Evolutionary conservation across 2,113 vertebrate genomes (phyloP).

Genomic region (Natator depressus): DNA sequence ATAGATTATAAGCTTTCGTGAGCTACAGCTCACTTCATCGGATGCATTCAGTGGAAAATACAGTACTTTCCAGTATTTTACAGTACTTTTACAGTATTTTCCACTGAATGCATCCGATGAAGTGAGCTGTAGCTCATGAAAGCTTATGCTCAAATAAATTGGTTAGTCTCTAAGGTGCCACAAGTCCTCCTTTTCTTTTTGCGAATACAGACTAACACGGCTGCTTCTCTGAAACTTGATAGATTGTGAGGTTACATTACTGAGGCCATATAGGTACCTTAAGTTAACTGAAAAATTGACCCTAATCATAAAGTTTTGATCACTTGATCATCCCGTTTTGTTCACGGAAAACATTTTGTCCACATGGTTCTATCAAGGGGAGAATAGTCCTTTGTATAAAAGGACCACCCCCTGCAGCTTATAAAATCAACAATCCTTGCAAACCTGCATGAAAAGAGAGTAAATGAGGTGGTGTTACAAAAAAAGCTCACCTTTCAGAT

Average conservation of each 20-base stretch:
- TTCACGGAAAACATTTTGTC: background rate
- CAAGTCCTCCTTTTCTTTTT: too few relatives aligned
- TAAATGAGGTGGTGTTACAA: background rate
- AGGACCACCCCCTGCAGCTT: background rate
- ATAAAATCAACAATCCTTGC: background rate
- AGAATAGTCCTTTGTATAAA: background rate
- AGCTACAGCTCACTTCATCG: too few relatives aligned
- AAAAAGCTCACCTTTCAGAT: background rate
- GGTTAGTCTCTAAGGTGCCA: too few relatives aligned
- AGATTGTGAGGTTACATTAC: background rate
- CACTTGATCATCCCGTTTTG: rapidly evolving
- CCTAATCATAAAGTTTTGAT: background rate
- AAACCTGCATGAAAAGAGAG: background rate
- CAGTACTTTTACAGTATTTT: too few relatives aligned
- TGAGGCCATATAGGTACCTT: background rate
- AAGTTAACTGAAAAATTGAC: background rate
- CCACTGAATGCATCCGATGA: too few relatives aligned
- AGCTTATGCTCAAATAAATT: too few relatives aligned
- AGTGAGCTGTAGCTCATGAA: too few relatives aligned
- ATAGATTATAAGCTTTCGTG: background rate
- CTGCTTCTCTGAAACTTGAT: background rate
- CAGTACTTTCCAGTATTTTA: too few relatives aligned
- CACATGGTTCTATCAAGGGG: rapidly evolving
- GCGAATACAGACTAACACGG: too few relatives aligned
- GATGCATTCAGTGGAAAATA: too few relatives aligned